phyloP scores from a whole-genome alignment of 2,888 invertebrate species.

The Chirona hameri region DNA sequence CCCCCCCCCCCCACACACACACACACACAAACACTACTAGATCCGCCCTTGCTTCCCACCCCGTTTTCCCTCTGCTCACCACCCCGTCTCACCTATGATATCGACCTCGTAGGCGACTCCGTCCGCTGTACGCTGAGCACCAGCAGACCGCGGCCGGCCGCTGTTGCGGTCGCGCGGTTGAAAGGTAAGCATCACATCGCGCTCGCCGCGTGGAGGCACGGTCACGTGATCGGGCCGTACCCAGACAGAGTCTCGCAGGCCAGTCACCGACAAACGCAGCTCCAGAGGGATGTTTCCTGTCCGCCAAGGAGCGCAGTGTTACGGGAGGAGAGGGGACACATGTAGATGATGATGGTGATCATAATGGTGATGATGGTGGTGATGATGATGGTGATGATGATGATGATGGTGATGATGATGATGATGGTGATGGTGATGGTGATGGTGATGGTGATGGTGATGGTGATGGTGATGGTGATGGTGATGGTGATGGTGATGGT shows the following conservation, averaged over 20 bases:
- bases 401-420: too few species aligned
- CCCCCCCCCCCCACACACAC: too few species aligned
- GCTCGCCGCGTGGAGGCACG: conserved; percentile 12
- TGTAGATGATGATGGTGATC: too few species aligned
- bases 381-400: too few species aligned
- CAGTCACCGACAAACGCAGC: neutral
- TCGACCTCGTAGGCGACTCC: neutral
- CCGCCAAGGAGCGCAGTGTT: neutral
- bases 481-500: too few species aligned
- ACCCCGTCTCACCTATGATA: neutral
- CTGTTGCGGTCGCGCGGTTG: neutral
- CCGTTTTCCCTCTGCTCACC: too few species aligned
- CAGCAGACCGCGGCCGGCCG: neutral
- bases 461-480: too few species aligned
- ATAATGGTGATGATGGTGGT: too few species aligned
- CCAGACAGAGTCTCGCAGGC: conserved; percentile 9
- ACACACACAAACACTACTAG: too few species aligned
- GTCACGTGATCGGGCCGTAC: conserved; percentile 13
- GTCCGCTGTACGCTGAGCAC: neutral
- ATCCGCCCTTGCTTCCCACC: too few species aligned
- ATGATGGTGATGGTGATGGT: too few species aligned
- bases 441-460: too few species aligned
- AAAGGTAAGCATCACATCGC: conserved; percentile 13
- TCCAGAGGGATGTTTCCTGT: conserved; percentile 4
- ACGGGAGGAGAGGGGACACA: neutral